phyloP scores from a whole-genome alignment of 2,797 vertebrate species.

The Scyliorhinus canicula region DNA sequence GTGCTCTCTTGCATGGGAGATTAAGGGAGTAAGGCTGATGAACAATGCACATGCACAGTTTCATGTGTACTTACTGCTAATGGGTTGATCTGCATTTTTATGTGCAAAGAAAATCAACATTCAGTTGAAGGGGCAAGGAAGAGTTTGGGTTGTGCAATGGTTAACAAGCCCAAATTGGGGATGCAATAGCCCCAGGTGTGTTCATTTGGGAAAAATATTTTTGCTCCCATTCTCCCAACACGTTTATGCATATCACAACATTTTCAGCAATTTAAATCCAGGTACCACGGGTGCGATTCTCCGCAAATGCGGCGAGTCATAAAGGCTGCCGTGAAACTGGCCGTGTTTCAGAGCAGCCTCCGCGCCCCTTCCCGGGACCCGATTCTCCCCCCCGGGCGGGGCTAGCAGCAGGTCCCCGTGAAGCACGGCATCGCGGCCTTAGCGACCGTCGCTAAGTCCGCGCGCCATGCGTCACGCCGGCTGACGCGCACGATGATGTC shows the following conservation, averaged over 20 bases:
- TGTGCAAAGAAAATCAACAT: neutral
- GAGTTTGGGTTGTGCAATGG: neutral
- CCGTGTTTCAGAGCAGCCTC: no score
- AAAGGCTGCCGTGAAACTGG: no score
- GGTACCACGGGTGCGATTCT: no score
- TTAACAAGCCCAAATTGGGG: neutral
- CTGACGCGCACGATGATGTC: no score
- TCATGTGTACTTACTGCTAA: neutral
- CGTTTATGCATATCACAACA: neutral
- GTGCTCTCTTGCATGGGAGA: neutral
- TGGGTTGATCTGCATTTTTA: neutral
- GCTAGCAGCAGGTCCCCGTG: no score
- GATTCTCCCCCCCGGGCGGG: no score
- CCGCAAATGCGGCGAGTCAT: no score
- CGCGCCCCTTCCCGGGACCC: no score
- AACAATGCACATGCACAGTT: neutral
- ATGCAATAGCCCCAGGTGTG: neutral
- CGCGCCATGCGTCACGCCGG: no score
- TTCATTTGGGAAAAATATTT: neutral
- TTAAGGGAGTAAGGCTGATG: neutral
- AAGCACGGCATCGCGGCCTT: no score
- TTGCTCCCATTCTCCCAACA: neutral
- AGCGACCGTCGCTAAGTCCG: no score
- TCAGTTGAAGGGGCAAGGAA: neutral
- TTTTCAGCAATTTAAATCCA: neutral